These are phyloP conservation scores for Parazoanthus atlanticus DNA, from an alignment of 92 coral and sea anemone species.

Conservation along the genomic window DNA sequence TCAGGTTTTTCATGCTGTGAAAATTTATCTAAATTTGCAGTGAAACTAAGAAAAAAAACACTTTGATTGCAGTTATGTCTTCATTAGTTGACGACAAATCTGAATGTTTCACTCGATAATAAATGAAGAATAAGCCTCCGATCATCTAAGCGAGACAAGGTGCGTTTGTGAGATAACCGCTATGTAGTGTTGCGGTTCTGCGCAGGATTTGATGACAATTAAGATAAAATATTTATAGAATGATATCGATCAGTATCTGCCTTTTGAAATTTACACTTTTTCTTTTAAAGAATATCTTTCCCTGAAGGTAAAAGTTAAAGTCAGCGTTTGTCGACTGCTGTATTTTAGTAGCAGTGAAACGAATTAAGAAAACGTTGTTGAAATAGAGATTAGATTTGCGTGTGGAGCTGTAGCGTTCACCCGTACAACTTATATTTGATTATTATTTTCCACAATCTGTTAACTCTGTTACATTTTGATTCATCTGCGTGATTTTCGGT, in stretches of 20 bases:
- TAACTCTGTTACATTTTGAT: not conserved
- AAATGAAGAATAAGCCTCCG: not conserved
- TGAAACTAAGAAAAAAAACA: not conserved
- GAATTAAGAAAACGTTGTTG: not conserved
- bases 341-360: no score
- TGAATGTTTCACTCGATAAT: not conserved
- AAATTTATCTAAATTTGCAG: no score
- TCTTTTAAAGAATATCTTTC: not conserved
- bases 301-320: not conserved
- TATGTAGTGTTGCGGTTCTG: not conserved
- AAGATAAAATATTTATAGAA: constrained; percentile 14
- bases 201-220: constrained; percentile 4
- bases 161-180: not conserved
- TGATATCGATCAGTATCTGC: not conserved
- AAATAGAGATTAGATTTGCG: not conserved
- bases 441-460: not conserved
- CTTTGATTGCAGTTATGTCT: not conserved
- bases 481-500: not conserved
- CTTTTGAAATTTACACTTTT: not conserved
- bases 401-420: not conserved
- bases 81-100: not conserved
- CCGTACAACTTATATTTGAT: not conserved
- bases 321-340: not conserved
- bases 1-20: not conserved
- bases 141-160: not conserved